Percentiles rank a stretch among this genome's conserved stretches.
Conservation (phyloP, 2,888 invertebrate species). For the Chaetogeoica ovagalla region DNA sequence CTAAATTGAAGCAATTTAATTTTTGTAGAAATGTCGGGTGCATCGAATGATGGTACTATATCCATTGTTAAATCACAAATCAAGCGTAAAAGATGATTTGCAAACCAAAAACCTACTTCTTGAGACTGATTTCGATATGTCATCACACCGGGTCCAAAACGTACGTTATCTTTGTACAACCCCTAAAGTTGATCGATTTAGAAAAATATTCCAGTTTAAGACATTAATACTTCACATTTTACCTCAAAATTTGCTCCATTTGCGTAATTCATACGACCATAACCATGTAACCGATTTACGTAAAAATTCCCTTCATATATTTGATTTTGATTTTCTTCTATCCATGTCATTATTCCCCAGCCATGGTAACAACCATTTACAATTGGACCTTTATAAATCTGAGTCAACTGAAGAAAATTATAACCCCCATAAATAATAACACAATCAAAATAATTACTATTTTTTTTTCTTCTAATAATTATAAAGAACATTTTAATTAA, state of each 20-base stretch:
- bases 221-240: background rate
- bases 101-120: conserved; percentile 66
- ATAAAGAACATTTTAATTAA: background rate
- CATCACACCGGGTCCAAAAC: conserved; percentile 66
- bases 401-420: conserved; percentile 30
- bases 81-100: conserved; percentile 62
- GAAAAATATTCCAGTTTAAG: background rate
- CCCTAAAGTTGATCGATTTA: conserved; percentile 59
- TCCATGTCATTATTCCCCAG: conserved; percentile 25
- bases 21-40: background rate
- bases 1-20: conserved; percentile 37
- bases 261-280: conserved; percentile 63
- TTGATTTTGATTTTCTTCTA: conserved; percentile 20
- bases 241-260: conserved; percentile 53
- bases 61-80: conserved; percentile 54
- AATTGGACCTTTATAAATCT: conserved; percentile 37
- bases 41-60: conserved; percentile 24
- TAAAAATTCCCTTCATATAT: conserved; percentile 64
- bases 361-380: conserved; percentile 39
- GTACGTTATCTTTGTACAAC: conserved; percentile 62
- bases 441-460: background rate
- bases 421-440: background rate
- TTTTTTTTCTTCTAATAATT: background rate
- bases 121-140: conserved; percentile 61
- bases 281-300: conserved; percentile 64